Evolutionary conservation across 1,140 invertebrate species (phyloP), one percentile per base, ranked within the genome.

Genomic region (Drosophila oshimai): DNA sequence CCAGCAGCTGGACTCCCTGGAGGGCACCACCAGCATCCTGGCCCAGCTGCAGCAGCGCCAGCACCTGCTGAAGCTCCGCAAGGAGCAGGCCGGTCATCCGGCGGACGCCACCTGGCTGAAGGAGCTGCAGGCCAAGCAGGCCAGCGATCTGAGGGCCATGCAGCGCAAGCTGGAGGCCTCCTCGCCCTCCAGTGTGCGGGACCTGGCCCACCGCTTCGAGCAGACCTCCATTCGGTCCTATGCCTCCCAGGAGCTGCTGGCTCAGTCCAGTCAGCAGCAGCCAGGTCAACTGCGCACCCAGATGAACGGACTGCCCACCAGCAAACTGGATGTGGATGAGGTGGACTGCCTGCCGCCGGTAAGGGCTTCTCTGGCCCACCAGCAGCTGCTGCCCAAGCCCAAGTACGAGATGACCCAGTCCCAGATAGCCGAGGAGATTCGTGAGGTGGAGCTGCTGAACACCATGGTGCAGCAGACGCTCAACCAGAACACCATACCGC

Each of bases 161-260:
- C 90, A 91, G 44, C 70, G 75, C 6, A 88, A 90, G 26, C 72
- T 70, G 45, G 77, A 75, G 37, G 74, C 64, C n/a, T 41, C 62
- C 5, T 74, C 81, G 24, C 57, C 90, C 80, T 91, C 91, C 71
- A 91, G 92, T 90, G 79, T 94, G 92, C 33, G 96, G 91, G 96
- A 97, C 89, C 93, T 97, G 80, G 95, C 96, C 2, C 95, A 95
- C 0, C 94, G 94, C 86, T 97, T 97, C 91, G 96, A 98, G 91
- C 94, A 93, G 81, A 94, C 92, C 42, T 37, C 37, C 50, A 84
- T 91, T 17, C 65, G 90, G 0, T 86, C 90, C 1, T 89, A 88
- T 13, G 67, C 87, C 36, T 91, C 89, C 1, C 90, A 91, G 46
- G 90, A 91, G 45, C 45, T 89, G n/a, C 80, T 91, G 6, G 39